A percentile compares a stretch with the other conserved stretches of the same genome.
Conservation (phyloP, 2,113 vertebrate species). For the Sturnira hondurensis region DNA sequence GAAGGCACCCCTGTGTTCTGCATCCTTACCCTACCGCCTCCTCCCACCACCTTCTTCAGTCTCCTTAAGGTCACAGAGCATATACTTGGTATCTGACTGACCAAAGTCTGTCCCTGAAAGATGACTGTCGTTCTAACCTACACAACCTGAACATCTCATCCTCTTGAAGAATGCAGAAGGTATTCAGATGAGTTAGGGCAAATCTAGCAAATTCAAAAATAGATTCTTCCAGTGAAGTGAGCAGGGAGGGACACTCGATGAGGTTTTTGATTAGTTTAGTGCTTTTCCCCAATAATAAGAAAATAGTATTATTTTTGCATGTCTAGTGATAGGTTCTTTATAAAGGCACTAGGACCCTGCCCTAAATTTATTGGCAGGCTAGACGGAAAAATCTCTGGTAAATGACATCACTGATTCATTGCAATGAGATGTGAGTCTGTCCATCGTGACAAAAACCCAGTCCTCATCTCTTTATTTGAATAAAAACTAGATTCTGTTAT, state of each 20-base stretch:
- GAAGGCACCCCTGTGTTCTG: not conserved
- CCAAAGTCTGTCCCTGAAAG: not conserved
- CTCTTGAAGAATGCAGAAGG: not conserved
- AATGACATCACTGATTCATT: not conserved
- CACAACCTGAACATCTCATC: not conserved
- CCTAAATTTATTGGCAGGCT: not conserved
- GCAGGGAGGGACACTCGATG: not conserved
- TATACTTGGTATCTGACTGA: not conserved
- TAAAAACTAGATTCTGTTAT: conserved; percentile 48
- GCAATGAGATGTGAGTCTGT: not conserved
- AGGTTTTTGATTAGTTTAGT: conserved; percentile 7
- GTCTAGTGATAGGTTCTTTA: not conserved
- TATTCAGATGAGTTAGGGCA: not conserved
- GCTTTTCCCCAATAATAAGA: not conserved
- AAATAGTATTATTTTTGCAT: not conserved
- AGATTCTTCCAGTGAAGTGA: not conserved
- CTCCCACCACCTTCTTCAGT: not conserved
- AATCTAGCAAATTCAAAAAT: not conserved
- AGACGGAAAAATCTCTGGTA: conserved; percentile 31
- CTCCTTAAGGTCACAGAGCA: not conserved
- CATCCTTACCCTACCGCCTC: not conserved
- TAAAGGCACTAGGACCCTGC: not conserved
- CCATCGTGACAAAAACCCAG: not conserved
- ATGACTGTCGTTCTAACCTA: not conserved
- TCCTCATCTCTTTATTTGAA: conserved; percentile 19